Percentiles rank a stretch among this genome's conserved stretches.
Conservation (phyloP, 2,113 vertebrate species). For the Notarius lentiginosus region DNA sequence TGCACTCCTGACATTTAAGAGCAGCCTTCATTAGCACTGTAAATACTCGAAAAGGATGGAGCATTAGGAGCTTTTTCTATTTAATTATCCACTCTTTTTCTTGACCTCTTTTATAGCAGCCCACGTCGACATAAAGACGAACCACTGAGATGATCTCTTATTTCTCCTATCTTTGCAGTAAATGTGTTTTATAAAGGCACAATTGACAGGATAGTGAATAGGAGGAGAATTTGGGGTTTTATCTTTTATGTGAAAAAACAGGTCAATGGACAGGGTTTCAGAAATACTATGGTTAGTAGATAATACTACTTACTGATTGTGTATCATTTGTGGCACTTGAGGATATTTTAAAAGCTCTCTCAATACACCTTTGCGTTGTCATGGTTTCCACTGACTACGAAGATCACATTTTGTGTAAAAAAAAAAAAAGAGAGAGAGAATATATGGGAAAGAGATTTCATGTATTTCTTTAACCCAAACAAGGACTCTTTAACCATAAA, state of each 20-base stretch:
- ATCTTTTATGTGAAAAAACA: slow-evolving; percentile 5
- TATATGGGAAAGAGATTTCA: not conserved
- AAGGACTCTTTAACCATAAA: not conserved
- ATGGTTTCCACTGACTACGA: slow-evolving; percentile 20
- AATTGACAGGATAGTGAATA: slow-evolving; percentile 10
- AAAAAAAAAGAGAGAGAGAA: not conserved
- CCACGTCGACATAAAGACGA: not conserved
- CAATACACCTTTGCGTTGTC: slow-evolving; percentile 7
- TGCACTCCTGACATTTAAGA: slow-evolving; percentile 20
- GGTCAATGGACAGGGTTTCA: slow-evolving; percentile 30
- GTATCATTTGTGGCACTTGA: not conserved
- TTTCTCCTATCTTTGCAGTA: not conserved
- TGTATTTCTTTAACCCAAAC: not conserved
- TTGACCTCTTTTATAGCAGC: slow-evolving; percentile 10
- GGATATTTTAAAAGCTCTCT: slow-evolving; percentile 5
- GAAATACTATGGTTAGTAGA: not conserved
- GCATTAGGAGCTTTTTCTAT: slow-evolving; percentile 2
- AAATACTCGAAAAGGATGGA: not conserved
- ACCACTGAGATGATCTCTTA: not conserved
- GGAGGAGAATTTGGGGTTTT: not conserved
- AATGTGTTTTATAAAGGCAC: not conserved
- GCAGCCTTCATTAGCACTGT: slow-evolving; percentile 19
- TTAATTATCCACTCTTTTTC: slow-evolving; percentile 8
- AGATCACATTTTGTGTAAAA: not conserved
- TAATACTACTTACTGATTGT: not conserved